These are phyloP conservation scores for Onthophagus sagittarius DNA, from an alignment of 2,888 invertebrate species.

Conservation along the genomic window DNA sequence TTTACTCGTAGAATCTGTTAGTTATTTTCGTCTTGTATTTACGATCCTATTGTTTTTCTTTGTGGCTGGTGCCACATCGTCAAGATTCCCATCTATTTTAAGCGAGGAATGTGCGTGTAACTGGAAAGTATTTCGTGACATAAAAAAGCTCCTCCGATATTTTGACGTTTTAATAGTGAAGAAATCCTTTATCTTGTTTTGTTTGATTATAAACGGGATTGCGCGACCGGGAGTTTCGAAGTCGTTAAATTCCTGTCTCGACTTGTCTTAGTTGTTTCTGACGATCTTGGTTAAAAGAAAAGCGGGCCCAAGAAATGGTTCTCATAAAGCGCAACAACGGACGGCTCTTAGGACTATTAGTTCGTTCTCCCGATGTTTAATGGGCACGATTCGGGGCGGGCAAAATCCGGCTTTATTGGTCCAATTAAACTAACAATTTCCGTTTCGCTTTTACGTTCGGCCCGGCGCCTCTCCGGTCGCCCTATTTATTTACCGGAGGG, in stretches of 20 bases:
- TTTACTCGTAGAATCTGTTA: not conserved
- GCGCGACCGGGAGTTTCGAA: not conserved
- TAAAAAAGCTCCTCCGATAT: not conserved
- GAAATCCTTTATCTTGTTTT: not conserved
- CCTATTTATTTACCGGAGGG: not conserved
- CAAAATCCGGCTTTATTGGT: slow-evolving; percentile 7
- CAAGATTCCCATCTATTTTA: not conserved
- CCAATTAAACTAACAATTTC: slow-evolving; percentile 6
- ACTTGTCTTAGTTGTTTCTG: not conserved
- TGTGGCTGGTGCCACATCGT: not conserved
- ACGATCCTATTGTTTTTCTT: not conserved
- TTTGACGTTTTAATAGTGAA: not conserved
- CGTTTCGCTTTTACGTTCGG: slow-evolving; percentile 2
- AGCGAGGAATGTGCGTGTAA: not conserved
- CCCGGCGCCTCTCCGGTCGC: not conserved
- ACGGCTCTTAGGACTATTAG: slow-evolving; percentile 1
- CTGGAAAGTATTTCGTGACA: not conserved
- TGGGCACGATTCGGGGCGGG: not conserved
- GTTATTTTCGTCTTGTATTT: not conserved
- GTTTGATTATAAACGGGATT: not conserved
- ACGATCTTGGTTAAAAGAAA: not conserved
- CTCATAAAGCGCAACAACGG: not conserved
- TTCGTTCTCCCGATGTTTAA: not conserved
- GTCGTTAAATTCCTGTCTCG: not conserved
- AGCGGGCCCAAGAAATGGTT: not conserved